Evolutionary conservation across 2,113 vertebrate genomes (phyloP), one percentile per base, ranked within the genome.

Genomic region (Edolisoma coerulescens): DNA sequence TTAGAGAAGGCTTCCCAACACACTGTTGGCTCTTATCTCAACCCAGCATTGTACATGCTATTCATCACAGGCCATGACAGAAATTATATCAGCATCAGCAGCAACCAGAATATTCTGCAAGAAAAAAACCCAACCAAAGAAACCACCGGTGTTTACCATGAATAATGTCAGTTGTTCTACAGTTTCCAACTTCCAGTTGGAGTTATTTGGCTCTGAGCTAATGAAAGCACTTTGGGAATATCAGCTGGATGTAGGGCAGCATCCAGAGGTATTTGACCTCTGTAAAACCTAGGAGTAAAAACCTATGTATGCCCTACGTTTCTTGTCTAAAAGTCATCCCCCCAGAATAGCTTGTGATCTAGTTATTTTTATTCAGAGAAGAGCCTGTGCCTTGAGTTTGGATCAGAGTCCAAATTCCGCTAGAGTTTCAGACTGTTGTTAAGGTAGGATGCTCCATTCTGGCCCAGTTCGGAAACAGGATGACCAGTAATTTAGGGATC

Each of bases 301-400:
- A 93, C 60, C 50, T 60, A 71, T 90, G 52, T 41, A 74, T 76
- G 37, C 13, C 45, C 37, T 69, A 74, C 3, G 0, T 71, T 96
- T 95, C 90, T 88, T 67, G 33, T 78, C 87, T 89, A 67, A 94
- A 96, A 96, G 95, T 97, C 93, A 96, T 32, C 37, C 53, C 56
- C 92, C 50, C 88, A 94, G 92, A 97, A 95, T 96, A 96, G 92
- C 88, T 90, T 95, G 75, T 94, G 82, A 89, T 84, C 79, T 60
- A 89, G 92, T 90, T 96, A 93, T 94, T 96, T 96, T 97, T 96
- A 92, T 95, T 94, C 82, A 89, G 56, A 90, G 92, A 75, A 68
- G 93, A 93, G 88, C 73, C 69, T 90, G 96, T 89, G 90, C 92
- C 80, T 79, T 84, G 60, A 70, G 35, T 81, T 95, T 96, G 95